These are phyloP conservation scores for Saxidomus purpurata DNA, from an alignment of 1,140 invertebrate genomes.

Conservation along the genomic window DNA sequence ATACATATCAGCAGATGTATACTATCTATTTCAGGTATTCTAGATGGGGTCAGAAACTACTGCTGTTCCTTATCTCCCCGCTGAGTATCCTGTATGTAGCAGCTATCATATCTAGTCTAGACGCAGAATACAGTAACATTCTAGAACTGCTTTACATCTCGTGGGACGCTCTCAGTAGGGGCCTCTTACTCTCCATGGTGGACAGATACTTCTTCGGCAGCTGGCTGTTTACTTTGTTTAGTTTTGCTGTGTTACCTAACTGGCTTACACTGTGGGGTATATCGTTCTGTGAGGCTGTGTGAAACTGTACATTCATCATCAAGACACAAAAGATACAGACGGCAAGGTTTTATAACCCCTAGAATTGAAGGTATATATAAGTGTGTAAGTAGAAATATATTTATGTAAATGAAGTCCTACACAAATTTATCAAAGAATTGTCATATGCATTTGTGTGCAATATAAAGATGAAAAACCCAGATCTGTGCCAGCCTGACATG, in stretches of 20 bases:
- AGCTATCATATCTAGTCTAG: slow-evolving; percentile 70
- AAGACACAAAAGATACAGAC: no score
- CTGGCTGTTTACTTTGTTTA: slow-evolving; percentile 89
- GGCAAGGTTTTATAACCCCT: no score
- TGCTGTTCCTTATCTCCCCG: slow-evolving; percentile 82
- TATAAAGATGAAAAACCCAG: no score
- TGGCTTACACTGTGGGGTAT: slow-evolving; percentile 89
- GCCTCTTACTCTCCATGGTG: slow-evolving; percentile 92
- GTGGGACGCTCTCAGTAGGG: slow-evolving; percentile 88
- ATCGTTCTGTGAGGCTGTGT: slow-evolving; percentile 71
- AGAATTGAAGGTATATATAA: no score
- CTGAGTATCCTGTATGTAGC: slow-evolving; percentile 76
- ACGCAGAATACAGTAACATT: slow-evolving; percentile 51
- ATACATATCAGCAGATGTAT: no score
- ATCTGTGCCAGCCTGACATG: no score
- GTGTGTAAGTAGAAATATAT: no score
- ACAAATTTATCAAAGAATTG: no score
- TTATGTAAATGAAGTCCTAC: no score
- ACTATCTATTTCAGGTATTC: slow-evolving; percentile 72
- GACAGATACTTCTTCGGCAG: slow-evolving; percentile 93
- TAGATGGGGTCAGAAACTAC: slow-evolving; percentile 73
- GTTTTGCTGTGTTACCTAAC: slow-evolving; percentile 88
- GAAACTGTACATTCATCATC: background rate
- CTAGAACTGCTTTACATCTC: slow-evolving; percentile 72
- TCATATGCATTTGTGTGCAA: no score